Conservation (phyloP, 2,797 vertebrate species). For the Hydrocynus forskahlii region DNA sequence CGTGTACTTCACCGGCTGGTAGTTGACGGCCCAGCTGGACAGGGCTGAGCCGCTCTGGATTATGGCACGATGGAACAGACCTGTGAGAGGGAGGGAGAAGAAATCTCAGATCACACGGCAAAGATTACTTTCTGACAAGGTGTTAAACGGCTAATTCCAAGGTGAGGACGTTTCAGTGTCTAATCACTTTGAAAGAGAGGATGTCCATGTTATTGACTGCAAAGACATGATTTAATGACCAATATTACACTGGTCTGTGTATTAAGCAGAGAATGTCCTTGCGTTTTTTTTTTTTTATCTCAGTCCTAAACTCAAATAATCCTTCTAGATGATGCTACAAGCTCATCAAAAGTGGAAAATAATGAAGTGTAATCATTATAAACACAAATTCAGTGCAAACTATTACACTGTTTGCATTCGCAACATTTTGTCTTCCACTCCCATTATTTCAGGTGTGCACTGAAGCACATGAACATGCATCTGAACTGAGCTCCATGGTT, state of each 20-base stretch:
- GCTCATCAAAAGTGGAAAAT: neutral
- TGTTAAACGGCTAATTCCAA: neutral
- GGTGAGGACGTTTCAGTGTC: constrained; percentile 1
- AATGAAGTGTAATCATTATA: constrained; percentile 39
- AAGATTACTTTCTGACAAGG: constrained; percentile 4
- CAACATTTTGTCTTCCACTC: constrained; percentile 11
- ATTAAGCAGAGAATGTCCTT: neutral
- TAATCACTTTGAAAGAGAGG: neutral
- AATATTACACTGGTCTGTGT: neutral
- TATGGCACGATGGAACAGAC: constrained; percentile 97
- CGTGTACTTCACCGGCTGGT: constrained; percentile 98
- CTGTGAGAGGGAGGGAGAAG: constrained; percentile 69
- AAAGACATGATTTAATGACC: neutral
- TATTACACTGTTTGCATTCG: neutral
- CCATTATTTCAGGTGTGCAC: constrained; percentile 9
- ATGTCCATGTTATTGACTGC: neutral
- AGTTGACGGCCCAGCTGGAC: constrained; percentile 99
- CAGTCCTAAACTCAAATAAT: neutral
- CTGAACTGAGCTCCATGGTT: neutral
- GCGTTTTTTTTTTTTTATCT: neutral
- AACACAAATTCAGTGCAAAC: constrained; percentile 42
- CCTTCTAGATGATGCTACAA: neutral
- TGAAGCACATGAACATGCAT: neutral
- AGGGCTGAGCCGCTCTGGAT: constrained; percentile 97
- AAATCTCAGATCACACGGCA: constrained; percentile 20